Conservation (phyloP, 2,888 invertebrate species). For the Mythimna ferrago region DNA sequence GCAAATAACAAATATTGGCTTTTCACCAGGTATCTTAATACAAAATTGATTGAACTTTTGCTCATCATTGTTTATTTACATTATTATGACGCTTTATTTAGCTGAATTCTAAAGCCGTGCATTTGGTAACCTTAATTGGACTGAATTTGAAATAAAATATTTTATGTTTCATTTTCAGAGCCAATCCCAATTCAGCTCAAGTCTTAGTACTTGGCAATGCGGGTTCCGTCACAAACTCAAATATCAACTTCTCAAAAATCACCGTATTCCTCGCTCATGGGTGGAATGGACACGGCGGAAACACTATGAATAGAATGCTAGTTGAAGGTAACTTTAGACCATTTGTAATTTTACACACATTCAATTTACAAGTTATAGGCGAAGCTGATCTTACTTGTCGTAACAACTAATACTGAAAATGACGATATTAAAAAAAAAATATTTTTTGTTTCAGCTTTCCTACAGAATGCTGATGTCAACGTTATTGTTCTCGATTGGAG, state of each 20-base stretch:
- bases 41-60: not conserved
- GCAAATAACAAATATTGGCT: constrained; percentile 74
- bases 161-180: constrained; percentile 62
- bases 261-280: constrained; percentile 80
- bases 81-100: too few relatives aligned
- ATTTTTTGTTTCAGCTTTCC: constrained; percentile 72
- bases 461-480: constrained; percentile 77
- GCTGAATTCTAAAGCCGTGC: not conserved
- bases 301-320: constrained; percentile 72
- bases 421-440: not conserved
- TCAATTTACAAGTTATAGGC: not conserved
- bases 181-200: constrained; percentile 70
- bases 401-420: not conserved
- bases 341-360: not conserved
- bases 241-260: constrained; percentile 68
- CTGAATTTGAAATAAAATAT: not conserved
- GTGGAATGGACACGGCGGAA: constrained; percentile 78
- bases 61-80: too few relatives aligned
- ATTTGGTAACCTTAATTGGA: not conserved
- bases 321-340: constrained; percentile 70
- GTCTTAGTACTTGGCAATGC: constrained; percentile 62
- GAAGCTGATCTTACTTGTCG: not conserved
- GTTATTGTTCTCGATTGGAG: constrained; percentile 86
- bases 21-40: constrained; percentile 71
- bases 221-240: constrained; percentile 68